phyloP scores from a whole-genome alignment of 2,113 vertebrate genomes.

The Eptatretus burgeri region DNA sequence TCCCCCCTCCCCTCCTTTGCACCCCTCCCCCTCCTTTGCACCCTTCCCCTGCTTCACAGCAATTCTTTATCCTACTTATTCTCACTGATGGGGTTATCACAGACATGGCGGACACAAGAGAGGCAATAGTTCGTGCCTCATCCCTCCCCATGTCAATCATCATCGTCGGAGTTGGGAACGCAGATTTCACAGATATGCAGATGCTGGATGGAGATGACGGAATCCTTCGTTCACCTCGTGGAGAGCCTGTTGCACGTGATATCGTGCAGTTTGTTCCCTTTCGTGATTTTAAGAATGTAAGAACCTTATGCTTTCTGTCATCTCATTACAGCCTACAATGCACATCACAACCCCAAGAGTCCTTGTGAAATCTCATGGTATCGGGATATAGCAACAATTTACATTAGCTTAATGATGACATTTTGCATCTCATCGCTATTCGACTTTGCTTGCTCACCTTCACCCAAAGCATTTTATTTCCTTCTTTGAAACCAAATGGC shows the following conservation, averaged over 20 bases:
- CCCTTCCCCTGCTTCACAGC: conserved; percentile 11
- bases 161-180: conserved; percentile 20
- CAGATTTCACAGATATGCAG: conserved; percentile 19
- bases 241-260: conserved; percentile 14
- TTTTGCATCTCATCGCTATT: no score
- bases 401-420: no score
- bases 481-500: no score
- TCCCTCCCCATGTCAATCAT: conserved; percentile 21
- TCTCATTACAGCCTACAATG: no score
- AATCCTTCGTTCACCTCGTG: conserved; percentile 14
- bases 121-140: conserved; percentile 16
- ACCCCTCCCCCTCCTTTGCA: not conserved
- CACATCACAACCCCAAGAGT: no score
- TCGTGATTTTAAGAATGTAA: conserved; percentile 21
- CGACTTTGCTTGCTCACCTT: no score
- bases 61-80: conserved; percentile 18
- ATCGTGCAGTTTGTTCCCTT: conserved; percentile 22
- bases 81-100: conserved; percentile 18
- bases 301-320: not conserved
- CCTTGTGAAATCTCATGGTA: no score
- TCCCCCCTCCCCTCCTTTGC: not conserved
- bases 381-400: no score
- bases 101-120: conserved; percentile 18
- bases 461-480: no score
- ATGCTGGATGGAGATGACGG: conserved; percentile 18